A percentile compares a stretch with the other conserved stretches of the same genome.
phyloP scores from a whole-genome alignment of 2,113 vertebrate genomes.

The Stomatorhinus ivindoensis region DNA sequence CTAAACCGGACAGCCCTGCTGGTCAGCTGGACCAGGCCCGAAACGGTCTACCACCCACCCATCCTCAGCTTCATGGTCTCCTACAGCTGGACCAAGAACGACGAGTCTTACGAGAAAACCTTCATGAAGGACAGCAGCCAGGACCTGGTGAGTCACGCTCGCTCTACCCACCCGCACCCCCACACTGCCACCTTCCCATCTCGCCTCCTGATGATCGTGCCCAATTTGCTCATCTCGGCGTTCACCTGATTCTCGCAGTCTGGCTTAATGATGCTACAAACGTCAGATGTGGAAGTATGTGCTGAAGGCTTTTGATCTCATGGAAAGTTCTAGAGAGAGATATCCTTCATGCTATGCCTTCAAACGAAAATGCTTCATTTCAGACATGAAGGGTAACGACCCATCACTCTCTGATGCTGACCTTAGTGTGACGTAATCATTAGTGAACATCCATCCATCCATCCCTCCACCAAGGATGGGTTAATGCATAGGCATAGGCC shows the following conservation, averaged over 20 bases:
- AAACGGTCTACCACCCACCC: slow-evolving; percentile 84
- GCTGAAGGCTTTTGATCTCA: background rate
- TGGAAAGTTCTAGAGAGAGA: background rate
- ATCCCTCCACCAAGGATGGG: background rate
- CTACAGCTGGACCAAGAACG: slow-evolving; percentile 94
- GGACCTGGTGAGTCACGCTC: slow-evolving; percentile 72
- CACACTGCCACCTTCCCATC: background rate
- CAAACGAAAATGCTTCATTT: background rate
- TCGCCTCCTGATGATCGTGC: background rate
- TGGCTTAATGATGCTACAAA: background rate
- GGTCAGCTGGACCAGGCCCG: slow-evolving; percentile 85
- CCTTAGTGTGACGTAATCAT: slow-evolving; percentile 16
- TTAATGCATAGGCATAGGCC: background rate
- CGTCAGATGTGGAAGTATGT: background rate
- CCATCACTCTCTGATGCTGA: background rate
- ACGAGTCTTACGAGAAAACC: slow-evolving; percentile 89
- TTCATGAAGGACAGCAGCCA: slow-evolving; percentile 86
- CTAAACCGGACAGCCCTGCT: slow-evolving; percentile 79
- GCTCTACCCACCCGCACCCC: background rate
- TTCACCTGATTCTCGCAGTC: background rate
- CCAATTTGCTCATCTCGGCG: background rate
- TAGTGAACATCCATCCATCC: slow-evolving; percentile 27
- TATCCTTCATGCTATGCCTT: background rate
- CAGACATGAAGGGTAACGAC: background rate
- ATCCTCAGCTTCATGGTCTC: slow-evolving; percentile 93